Evolutionary conservation across 1,140 invertebrate species (phyloP).

Genomic region (Tetramorium simillimum): DNA sequence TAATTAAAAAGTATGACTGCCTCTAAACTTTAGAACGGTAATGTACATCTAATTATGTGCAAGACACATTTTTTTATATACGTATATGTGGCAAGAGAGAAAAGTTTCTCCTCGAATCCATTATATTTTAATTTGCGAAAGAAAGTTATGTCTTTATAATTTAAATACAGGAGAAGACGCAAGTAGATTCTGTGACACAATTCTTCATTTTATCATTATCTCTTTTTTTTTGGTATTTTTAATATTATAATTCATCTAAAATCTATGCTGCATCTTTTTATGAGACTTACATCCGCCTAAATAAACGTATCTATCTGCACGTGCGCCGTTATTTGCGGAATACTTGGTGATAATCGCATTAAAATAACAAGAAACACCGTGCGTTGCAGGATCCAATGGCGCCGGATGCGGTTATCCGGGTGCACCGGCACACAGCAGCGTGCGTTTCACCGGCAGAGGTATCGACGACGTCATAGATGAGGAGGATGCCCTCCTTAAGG

Average conservation of each 20-base stretch:
- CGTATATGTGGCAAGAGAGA: not conserved
- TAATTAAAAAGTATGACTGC: no score
- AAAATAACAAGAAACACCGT: not conserved
- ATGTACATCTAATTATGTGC: not conserved
- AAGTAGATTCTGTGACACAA: not conserved
- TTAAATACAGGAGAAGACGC: not conserved
- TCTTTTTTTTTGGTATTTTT: slow-evolving; percentile 8
- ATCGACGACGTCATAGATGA: slow-evolving; percentile 82
- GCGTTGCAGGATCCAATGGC: slow-evolving; percentile 74
- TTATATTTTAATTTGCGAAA: slow-evolving; percentile 13
- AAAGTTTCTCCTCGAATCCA: not conserved
- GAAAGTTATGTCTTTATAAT: not conserved
- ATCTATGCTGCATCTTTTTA: not conserved
- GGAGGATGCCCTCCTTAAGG: slow-evolving; percentile 82
- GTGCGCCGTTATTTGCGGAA: not conserved
- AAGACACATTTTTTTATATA: not conserved
- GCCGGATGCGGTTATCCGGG: slow-evolving; percentile 94
- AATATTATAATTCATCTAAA: not conserved
- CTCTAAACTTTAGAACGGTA: no score
- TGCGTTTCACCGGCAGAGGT: slow-evolving; percentile 88
- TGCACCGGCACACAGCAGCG: slow-evolving; percentile 94
- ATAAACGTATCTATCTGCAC: not conserved
- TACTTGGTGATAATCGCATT: not conserved
- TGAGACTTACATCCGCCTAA: not conserved
- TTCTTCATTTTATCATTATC: not conserved